phyloP scores from a whole-genome alignment of 2,113 vertebrate genomes.

The Hucho hucho region DNA sequence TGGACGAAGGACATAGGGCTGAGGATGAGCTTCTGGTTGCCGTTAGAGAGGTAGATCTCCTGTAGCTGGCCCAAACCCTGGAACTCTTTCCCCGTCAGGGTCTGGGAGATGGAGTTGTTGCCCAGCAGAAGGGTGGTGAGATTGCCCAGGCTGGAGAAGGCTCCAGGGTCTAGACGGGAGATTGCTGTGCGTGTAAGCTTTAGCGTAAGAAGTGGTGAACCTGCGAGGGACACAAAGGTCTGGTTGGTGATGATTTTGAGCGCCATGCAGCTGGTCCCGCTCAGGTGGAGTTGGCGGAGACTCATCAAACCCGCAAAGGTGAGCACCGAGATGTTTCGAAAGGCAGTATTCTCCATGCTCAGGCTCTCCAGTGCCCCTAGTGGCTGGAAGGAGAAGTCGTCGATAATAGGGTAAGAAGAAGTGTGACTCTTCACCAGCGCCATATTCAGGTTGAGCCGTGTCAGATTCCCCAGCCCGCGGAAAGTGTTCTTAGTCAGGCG shows the following conservation, averaged over 20 bases:
- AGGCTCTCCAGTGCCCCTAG: conserved; percentile 79
- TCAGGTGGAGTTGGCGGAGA: conserved; percentile 79
- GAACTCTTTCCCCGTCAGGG: conserved; percentile 84
- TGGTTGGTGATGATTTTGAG: conserved; percentile 75
- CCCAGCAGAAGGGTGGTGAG: conserved; percentile 82
- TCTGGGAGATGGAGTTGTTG: conserved; percentile 85
- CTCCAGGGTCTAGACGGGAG: conserved; percentile 62
- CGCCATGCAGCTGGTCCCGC: conserved; percentile 65
- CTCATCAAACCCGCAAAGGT: conserved; percentile 83
- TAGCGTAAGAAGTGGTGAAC: conserved; percentile 79
- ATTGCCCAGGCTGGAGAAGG: conserved; percentile 78
- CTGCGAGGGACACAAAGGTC: conserved; percentile 83
- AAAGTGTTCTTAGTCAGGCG: conserved; percentile 75
- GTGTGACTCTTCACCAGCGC: conserved; percentile 63
- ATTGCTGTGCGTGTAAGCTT: conserved; percentile 83
- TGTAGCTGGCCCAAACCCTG: conserved; percentile 77
- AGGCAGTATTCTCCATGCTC: conserved; percentile 74
- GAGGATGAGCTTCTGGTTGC: conserved; percentile 76
- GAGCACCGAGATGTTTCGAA: conserved; percentile 67
- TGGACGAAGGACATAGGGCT: conserved; percentile 75
- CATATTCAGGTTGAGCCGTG: conserved; percentile 74
- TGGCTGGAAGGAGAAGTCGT: conserved; percentile 83
- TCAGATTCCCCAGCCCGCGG: conserved; percentile 79
- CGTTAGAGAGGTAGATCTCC: conserved; percentile 84
- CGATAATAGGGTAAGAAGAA: conserved; percentile 59